Base-by-base conservation (phyloP, 2,888 invertebrate genomes). In the Autographa gamma region DNA sequence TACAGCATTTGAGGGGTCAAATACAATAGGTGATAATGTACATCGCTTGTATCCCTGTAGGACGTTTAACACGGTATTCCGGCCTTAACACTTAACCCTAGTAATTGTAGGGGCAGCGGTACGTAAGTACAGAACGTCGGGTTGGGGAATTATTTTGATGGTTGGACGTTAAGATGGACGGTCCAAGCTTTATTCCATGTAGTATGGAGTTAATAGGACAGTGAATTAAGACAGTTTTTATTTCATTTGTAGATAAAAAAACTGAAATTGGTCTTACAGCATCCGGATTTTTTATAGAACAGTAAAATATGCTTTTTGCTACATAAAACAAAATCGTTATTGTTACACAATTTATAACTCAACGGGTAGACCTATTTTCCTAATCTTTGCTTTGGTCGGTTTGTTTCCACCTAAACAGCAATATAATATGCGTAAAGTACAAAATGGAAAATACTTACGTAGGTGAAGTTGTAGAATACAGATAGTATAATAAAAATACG, bases 51-150 rank as follows among this genome's bases (percentile, higher is more conserved):
- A 88, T 91, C 93, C 94, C 92, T 80, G 62, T 81, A 91, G 92
- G 92, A 88, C 92, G 87, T 91, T 94, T 93, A 93, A 93, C 94
- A 92, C 87, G 87, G 90, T 91, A 90, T 94, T 92, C 86, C 91
- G 93, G 90, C 88, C 90, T 93, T 89, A 91, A 90, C 89, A 90
- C 89, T 93, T 90, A 92, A 91, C 90, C 93, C 88, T 73, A 87
- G 93, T 95, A 95, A 95, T 95, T 94, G 94, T 91, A 87, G 85
- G 90, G 93, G 92, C 89, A 87, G 90, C 88, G 59, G 61, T 90
- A 89, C 86, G 86, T 89, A 81, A 80, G 84, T 85, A 73, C 76
- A 76, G 82, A 81, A 85, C 76, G 80, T 77, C 66, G 73, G 69
- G 66, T 70, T 25, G 66, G 62, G 41, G 72, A 75, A 82, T 85